These are phyloP conservation scores for Diaperis boleti DNA, from an alignment of 2,888 invertebrate genomes.

Conservation along the genomic window DNA sequence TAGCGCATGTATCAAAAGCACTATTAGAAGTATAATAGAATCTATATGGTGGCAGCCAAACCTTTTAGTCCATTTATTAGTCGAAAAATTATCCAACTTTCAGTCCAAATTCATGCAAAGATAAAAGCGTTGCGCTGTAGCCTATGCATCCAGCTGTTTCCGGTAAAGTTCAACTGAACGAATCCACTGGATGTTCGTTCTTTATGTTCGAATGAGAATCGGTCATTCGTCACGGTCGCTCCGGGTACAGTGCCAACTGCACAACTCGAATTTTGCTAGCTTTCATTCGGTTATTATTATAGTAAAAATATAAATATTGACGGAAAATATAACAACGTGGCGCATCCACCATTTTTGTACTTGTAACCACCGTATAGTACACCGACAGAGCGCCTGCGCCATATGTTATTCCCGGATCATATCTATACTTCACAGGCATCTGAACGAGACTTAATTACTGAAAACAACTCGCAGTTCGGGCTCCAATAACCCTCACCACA, in stretches of 20 bases:
- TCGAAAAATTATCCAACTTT: too few relatives aligned
- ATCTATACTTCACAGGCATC: slow-evolving; percentile 31
- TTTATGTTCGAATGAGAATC: slow-evolving; percentile 53
- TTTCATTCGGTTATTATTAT: slow-evolving; percentile 47
- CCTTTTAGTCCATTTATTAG: too few relatives aligned
- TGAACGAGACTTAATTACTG: slow-evolving; percentile 45
- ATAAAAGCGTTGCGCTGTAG: too few relatives aligned
- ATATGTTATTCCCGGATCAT: slow-evolving; percentile 19
- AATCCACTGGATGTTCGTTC: slow-evolving; percentile 47
- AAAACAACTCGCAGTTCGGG: slow-evolving; percentile 42
- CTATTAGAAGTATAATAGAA: too few relatives aligned
- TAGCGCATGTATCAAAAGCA: too few relatives aligned
- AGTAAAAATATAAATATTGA: too few relatives aligned
- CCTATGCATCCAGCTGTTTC: slow-evolving; percentile 37
- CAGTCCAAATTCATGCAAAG: too few relatives aligned
- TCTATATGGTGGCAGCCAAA: too few relatives aligned
- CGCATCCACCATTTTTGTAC: too few relatives aligned
- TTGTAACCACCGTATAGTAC: slow-evolving; percentile 35
- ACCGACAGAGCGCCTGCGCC: slow-evolving; percentile 5
- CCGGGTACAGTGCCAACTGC: slow-evolving; percentile 53
- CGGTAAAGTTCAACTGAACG: slow-evolving; percentile 39
- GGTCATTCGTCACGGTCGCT: slow-evolving; percentile 55
- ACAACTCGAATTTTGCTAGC: slow-evolving; percentile 43
- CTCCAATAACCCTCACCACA: slow-evolving; percentile 50
- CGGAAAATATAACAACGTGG: too few relatives aligned